Conservation (phyloP, 2,113 vertebrate species). For the Rhagologus leucostigma region DNA sequence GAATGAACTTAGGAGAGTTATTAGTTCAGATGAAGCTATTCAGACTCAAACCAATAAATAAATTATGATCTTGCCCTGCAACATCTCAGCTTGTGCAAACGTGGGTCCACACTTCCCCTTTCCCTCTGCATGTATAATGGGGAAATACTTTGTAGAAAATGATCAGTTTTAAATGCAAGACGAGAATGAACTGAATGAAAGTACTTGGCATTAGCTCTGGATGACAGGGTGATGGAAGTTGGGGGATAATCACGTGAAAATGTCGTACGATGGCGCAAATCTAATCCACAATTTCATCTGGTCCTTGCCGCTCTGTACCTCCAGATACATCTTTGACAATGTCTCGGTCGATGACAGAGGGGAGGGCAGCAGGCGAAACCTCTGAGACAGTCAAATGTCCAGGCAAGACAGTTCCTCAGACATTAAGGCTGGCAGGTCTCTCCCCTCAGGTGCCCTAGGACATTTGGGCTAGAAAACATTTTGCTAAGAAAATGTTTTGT, state of each 20-base stretch:
- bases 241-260: background rate
- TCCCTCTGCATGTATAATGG: background rate
- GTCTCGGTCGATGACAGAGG: background rate
- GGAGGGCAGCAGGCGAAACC: background rate
- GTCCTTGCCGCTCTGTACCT: background rate
- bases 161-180: background rate
- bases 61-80: background rate
- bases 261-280: accelerated
- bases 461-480: background rate
- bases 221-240: background rate
- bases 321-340: background rate
- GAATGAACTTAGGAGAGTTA: background rate
- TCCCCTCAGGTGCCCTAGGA: background rate
- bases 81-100: background rate
- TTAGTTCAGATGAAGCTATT: constrained; percentile 26
- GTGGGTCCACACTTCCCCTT: background rate
- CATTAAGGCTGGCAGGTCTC: background rate
- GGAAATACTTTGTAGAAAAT: background rate
- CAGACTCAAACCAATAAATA: constrained; percentile 14
- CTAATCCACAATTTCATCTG: background rate
- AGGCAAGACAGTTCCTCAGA: background rate
- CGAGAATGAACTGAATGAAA: background rate
- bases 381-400: background rate
- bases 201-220: background rate
- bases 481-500: background rate